Percentiles rank a stretch among this genome's conserved stretches.
These are phyloP conservation scores for Poeciliopsis paucimaculata DNA, from an alignment of 2,797 vertebrate species.

Conservation along the genomic window DNA sequence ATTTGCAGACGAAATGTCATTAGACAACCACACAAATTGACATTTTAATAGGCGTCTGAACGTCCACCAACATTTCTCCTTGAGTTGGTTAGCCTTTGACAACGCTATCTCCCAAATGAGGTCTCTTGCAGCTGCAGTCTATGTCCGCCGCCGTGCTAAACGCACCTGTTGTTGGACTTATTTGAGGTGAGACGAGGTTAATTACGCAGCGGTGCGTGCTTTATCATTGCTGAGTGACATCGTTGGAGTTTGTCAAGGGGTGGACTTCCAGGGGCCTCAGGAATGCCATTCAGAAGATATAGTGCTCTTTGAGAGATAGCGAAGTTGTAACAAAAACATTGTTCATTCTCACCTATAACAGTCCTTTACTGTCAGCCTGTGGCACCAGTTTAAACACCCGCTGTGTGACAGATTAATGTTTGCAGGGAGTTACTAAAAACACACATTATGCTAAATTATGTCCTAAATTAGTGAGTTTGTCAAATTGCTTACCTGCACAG, in stretches of 20 bases:
- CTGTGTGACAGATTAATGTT: not conserved
- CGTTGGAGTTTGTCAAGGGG: slow-evolving; percentile 38
- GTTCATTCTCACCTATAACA: slow-evolving; percentile 2
- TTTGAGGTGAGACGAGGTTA: slow-evolving; percentile 69
- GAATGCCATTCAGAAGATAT: slow-evolving; percentile 39
- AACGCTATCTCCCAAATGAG: slow-evolving; percentile 58
- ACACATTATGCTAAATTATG: not conserved
- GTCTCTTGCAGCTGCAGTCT: slow-evolving; percentile 41
- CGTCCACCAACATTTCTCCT: slow-evolving; percentile 19
- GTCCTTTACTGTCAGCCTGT: slow-evolving; percentile 13
- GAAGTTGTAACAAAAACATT: slow-evolving; percentile 13
- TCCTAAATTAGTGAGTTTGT: not conserved
- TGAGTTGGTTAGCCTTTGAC: slow-evolving; percentile 55
- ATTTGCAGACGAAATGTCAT: slow-evolving; percentile 39
- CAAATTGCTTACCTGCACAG: not conserved
- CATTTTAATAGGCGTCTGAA: slow-evolving; percentile 37
- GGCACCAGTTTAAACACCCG: slow-evolving; percentile 9
- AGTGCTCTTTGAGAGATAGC: slow-evolving; percentile 28
- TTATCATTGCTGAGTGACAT: slow-evolving; percentile 60
- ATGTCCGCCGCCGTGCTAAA: slow-evolving; percentile 32
- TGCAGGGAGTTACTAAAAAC: not conserved
- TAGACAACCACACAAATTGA: slow-evolving; percentile 18
- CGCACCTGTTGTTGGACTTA: slow-evolving; percentile 62
- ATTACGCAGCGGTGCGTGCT: slow-evolving; percentile 47
- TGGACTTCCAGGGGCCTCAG: slow-evolving; percentile 33